Base-by-base conservation (phyloP, 2,888 invertebrate species). In the Ganaspis brasiliensis region DNA sequence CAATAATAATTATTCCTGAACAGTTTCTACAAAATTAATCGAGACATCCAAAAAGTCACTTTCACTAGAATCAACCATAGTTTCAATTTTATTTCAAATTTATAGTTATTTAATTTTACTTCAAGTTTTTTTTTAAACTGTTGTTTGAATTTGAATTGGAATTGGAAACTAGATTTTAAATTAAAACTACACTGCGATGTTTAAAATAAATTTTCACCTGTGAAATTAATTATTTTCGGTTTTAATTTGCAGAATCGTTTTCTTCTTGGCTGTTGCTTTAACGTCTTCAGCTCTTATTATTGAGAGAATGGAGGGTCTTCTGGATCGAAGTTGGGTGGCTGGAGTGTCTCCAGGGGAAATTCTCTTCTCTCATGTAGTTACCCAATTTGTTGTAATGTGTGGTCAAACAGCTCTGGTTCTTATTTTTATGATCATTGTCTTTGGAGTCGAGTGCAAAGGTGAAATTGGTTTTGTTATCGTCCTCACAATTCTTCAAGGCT, bases 371-470 rank as follows among this genome's bases (percentile, higher is more conserved):
- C 98, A 98, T 92, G 97, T 98, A 75, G 94, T 97, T 73, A 98
- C 98, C 0, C 98, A 98, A 93, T 97, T 98, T 92, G 96, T 98
- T 79, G 97, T 98, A 24, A 97, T 98, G 97, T 96, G 97, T 84
- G 98, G 98, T 0, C 98, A 98, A 93, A 98, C 98, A 0, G 95
- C 96, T 0, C 93, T 98, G 37, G 97, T 98, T 77, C 94, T 98
- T 2, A 93, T 97, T 83, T 98, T 98, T 93, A 97, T 98, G 96
- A 96, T 98, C 84, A 93, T 96, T 5, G 97, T 97, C 5, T 98
- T 98, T 86, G 95, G 96, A 1, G 97, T 98, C 72, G 96, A 98
- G 90, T 97, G 97, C 89, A 96, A 96, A 85, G 98, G 98, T 14
- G 96, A 97, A 74, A 94, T 98, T 71, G 93, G 95, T 73, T 96